Conservation (phyloP, 2,797 vertebrate genomes). For the Ispidina lecontei region DNA sequence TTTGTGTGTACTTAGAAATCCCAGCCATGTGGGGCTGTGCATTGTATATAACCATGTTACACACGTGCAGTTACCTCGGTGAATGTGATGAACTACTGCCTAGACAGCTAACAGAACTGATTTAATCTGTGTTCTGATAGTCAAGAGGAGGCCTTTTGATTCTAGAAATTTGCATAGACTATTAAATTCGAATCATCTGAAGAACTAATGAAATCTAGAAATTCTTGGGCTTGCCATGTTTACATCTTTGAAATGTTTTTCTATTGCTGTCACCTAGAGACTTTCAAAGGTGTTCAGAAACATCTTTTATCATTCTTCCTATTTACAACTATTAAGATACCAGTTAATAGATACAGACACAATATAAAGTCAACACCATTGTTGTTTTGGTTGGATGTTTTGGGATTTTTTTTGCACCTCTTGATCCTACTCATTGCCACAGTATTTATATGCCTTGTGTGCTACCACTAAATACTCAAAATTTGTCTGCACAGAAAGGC, state of each 20-base stretch:
- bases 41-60: neutral
- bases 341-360: neutral
- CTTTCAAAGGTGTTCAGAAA: neutral
- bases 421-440: neutral
- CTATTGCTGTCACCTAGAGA: neutral
- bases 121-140: neutral
- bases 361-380: neutral
- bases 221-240: neutral
- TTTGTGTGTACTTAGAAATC: neutral
- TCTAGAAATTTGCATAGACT: neutral
- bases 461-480: neutral
- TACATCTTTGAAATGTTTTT: neutral
- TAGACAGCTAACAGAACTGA: neutral
- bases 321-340: neutral
- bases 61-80: neutral
- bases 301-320: neutral
- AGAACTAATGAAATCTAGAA: neutral
- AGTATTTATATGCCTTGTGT: neutral
- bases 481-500: neutral
- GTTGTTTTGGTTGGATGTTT: neutral
- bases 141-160: neutral
- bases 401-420: neutral
- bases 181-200: neutral
- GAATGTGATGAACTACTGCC: neutral
- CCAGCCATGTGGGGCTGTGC: neutral